Conservation (phyloP, 2,797 vertebrate species). For the Pangasius macronema region DNA sequence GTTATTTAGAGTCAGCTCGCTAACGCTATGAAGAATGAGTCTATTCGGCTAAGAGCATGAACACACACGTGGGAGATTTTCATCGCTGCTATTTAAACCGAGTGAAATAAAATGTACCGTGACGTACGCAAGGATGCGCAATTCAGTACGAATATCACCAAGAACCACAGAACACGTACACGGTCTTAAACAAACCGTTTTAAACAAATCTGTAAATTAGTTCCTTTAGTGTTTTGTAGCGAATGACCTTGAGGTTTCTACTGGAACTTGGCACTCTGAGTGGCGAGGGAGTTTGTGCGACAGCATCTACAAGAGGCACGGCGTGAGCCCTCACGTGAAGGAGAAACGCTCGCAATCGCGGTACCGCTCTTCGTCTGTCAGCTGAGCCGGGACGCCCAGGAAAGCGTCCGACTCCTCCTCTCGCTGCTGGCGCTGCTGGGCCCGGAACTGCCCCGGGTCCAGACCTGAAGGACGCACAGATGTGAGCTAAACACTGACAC, state of each 20-base stretch:
- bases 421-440: conserved; percentile 86
- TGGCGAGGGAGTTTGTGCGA: too few species aligned
- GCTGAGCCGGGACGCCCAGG: conserved; percentile 87
- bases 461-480: conserved; percentile 76
- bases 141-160: too few species aligned
- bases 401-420: conserved; percentile 87
- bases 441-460: conserved; percentile 90
- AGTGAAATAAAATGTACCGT: background rate
- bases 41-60: too few species aligned
- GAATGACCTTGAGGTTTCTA: too few species aligned
- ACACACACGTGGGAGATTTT: background rate
- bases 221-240: background rate
- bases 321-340: too few species aligned
- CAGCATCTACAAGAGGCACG: too few species aligned
- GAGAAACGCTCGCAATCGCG: conserved; percentile 91
- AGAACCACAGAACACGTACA: too few species aligned
- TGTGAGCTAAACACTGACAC: background rate
- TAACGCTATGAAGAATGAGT: too few species aligned
- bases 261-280: too few species aligned
- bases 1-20: too few species aligned
- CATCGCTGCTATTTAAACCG: background rate
- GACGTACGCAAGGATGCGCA: background rate
- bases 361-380: conserved; percentile 94
- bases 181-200: too few species aligned
- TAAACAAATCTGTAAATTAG: background rate